Evolutionary conservation across 1,140 invertebrate species (phyloP).

Genomic region (Sweltsa coloradensis): DNA sequence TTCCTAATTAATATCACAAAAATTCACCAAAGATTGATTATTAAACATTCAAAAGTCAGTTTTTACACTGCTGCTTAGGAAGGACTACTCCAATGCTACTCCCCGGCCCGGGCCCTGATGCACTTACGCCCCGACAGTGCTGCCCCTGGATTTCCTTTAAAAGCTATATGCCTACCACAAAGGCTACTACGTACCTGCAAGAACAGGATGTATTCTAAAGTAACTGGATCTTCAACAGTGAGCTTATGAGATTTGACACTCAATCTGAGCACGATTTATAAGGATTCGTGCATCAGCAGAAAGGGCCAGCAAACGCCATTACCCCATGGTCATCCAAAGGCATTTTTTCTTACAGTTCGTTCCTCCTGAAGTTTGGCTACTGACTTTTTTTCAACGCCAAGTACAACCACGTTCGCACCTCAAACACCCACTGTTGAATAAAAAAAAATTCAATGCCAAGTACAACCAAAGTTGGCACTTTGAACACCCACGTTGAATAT

Average conservation of each 20-base stretch:
- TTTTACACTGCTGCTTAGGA: too few species aligned
- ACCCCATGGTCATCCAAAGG: constrained; percentile 97
- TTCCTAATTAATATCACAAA: too few species aligned
- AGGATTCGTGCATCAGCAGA: constrained; percentile 98
- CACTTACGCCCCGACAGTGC: too few species aligned
- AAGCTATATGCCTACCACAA: too few species aligned
- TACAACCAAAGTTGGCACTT: too few species aligned
- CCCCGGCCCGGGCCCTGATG: too few species aligned
- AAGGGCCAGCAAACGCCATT: constrained; percentile 99
- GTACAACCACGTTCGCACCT: constrained; percentile 88
- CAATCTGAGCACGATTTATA: constrained; percentile 92
- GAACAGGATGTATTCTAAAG: constrained; percentile 96
- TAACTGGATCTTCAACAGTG: constrained; percentile 99
- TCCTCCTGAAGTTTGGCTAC: constrained; percentile 98
- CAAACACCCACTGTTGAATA: constrained; percentile 81
- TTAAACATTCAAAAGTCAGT: too few species aligned
- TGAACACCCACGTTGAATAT: too few species aligned
- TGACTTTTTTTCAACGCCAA: constrained; percentile 99
- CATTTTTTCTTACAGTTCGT: constrained; percentile 94
- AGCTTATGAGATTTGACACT: constrained; percentile 98
- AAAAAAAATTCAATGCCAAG: too few species aligned
- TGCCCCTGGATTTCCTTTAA: too few species aligned
- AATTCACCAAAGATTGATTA: too few species aligned
- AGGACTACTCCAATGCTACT: too few species aligned
- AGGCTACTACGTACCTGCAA: constrained; percentile 45